phyloP scores from a whole-genome alignment of 2,888 invertebrate species.

The Malacosoma neustria region DNA sequence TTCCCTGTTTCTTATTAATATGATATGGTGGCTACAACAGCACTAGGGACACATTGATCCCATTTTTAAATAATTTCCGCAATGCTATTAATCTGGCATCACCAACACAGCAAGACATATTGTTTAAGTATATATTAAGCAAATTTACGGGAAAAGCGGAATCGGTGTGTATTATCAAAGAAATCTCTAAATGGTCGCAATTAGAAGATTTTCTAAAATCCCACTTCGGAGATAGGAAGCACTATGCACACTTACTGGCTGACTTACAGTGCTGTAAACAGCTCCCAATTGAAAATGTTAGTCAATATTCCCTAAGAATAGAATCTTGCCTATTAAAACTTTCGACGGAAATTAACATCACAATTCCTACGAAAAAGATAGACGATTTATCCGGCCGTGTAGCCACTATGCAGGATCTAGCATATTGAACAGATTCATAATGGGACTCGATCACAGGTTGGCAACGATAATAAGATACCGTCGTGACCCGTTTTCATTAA shows the following conservation, averaged over 20 bases:
- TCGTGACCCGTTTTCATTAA: constrained; percentile 5
- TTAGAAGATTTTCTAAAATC: not conserved
- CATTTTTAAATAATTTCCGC: no score
- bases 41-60: no score
- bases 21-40: no score
- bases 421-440: constrained; percentile 11
- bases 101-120: no score
- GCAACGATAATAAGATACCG: constrained; percentile 9
- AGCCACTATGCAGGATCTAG: constrained; percentile 15
- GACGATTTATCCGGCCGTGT: constrained; percentile 9
- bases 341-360: constrained; percentile 16
- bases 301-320: constrained; percentile 13
- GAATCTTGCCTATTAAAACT: constrained; percentile 20
- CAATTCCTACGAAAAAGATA: constrained; percentile 8
- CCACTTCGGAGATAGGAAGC: constrained; percentile 1
- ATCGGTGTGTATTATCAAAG: no score
- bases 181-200: no score
- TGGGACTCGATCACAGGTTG: constrained; percentile 6
- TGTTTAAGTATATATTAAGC: no score
- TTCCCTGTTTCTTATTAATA: no score
- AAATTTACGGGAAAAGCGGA: no score
- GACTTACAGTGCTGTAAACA: constrained; percentile 19
- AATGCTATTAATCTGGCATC: no score
- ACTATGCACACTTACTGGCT: constrained; percentile 14
- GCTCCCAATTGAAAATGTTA: constrained; percentile 11